These are phyloP conservation scores for Cyanistes caeruleus DNA, from an alignment of 2,113 vertebrate species.

Conservation along the genomic window DNA sequence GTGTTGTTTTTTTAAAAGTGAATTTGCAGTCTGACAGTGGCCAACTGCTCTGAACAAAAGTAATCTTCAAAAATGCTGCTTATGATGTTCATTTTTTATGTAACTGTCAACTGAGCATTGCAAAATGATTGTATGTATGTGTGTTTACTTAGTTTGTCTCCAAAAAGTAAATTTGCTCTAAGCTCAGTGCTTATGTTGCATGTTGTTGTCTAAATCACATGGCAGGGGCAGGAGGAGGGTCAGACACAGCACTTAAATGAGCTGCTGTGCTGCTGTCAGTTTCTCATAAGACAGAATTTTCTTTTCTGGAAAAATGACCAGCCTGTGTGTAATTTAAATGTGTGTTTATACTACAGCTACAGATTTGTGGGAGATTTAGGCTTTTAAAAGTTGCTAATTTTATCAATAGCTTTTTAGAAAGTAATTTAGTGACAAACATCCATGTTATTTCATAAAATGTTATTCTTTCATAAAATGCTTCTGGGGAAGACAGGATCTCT, in stretches of 20 bases:
- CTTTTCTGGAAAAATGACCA: background rate
- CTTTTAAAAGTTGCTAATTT: background rate
- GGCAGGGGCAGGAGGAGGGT: background rate
- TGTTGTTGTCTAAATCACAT: background rate
- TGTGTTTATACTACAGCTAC: background rate
- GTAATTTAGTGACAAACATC: background rate
- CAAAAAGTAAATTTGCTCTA: background rate
- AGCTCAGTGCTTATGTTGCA: background rate
- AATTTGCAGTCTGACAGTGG: background rate
- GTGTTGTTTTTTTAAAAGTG: background rate
- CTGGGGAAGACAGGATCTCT: background rate
- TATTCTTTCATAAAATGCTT: background rate
- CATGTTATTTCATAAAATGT: background rate
- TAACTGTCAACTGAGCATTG: background rate
- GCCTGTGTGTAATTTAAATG: background rate
- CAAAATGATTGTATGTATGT: background rate
- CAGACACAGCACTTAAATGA: background rate
- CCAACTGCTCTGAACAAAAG: background rate
- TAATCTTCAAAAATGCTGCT: background rate
- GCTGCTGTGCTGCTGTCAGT: background rate
- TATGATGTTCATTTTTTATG: background rate
- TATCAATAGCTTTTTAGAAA: background rate
- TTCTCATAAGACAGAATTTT: background rate
- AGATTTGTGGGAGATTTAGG: background rate
- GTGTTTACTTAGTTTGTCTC: slow-evolving; percentile 32